Evolutionary conservation across 1,140 invertebrate species (phyloP), one percentile per base, ranked within the genome.

Genomic region (Drosophila sulfurigaster): DNA sequence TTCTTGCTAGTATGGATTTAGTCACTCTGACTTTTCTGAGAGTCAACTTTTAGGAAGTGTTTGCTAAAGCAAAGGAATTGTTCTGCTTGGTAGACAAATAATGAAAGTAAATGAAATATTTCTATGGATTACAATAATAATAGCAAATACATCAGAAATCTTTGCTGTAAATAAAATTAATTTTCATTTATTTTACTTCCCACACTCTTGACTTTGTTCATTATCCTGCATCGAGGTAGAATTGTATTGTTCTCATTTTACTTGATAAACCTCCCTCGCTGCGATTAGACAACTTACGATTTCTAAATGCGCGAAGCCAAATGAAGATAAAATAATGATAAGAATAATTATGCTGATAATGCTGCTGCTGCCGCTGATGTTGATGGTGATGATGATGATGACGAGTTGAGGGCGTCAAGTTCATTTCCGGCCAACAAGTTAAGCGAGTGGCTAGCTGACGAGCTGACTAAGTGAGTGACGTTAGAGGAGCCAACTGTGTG

Each of bases 361-460:
- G 54, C 16, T 49, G 54, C 32, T 56, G 49, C 38, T 11, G 16
- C 54, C 8, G 16, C 10, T 54, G 30, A 48, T 48, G 49, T 38
- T 38, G 49, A 63, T 54, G 43, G 49, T 73, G 54, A 45, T 60
- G 49, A 16, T 54, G 30, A 48, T 48, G 49, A 56, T 48, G 13
- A 52, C 38, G 28, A 65, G 32, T 54, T 25, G 20, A 25, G 38
- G 11, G 57, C 6, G 48, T 11, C 25, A 20, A 25, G 59, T 52
- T 75, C 52, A 71, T 75, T 75, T 71, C 67, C 67, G 73, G 67
- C 28, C 60, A 71, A 71, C 52, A 63, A 70, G 49, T 52, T 43
- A 70, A 64, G 5, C 38, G 58, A 68, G 28, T 38, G 41, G 35
- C 51, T 63, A 35, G 28, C 30, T 59, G 16, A 35, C 41, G 41